Conservation (phyloP, 2,797 vertebrate species). For the Simalia tracyae region DNA sequence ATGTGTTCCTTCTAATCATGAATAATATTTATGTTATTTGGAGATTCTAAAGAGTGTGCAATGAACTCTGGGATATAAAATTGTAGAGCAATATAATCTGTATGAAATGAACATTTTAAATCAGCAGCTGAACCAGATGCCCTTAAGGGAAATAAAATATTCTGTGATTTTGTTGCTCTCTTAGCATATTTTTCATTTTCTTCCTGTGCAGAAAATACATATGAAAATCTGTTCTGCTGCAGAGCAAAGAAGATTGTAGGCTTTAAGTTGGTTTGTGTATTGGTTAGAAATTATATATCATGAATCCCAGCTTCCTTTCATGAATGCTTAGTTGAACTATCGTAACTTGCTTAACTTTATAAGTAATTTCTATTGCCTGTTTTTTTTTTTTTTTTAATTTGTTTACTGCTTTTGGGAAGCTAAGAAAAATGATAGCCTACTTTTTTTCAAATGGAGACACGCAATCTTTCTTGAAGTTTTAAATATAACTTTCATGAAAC, state of each 20-base stretch:
- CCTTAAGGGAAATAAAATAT: slow-evolving; percentile 49
- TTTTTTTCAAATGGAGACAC: neutral
- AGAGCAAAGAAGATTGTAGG: slow-evolving; percentile 10
- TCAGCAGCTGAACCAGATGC: slow-evolving; percentile 42
- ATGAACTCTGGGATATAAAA: slow-evolving; percentile 45
- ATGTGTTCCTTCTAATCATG: neutral
- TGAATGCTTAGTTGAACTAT: slow-evolving; percentile 10
- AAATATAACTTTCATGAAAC: neutral
- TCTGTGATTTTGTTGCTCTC: slow-evolving; percentile 36
- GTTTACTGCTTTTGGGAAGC: slow-evolving; percentile 30
- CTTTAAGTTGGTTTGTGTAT: slow-evolving; percentile 19
- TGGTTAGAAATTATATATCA: slow-evolving; percentile 14
- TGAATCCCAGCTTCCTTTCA: slow-evolving; percentile 10
- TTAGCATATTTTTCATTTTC: slow-evolving; percentile 49
- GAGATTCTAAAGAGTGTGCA: slow-evolving; percentile 44
- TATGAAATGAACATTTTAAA: slow-evolving; percentile 43
- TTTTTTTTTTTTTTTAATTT: slow-evolving; percentile 20
- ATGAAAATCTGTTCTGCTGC: slow-evolving; percentile 30
- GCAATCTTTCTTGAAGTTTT: neutral
- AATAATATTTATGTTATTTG: slow-evolving; percentile 56
- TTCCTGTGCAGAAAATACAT: slow-evolving; percentile 38
- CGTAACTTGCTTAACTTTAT: slow-evolving; percentile 19
- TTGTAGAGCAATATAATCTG: slow-evolving; percentile 44
- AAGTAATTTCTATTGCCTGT: slow-evolving; percentile 21
- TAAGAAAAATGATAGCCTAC: neutral